Base-by-base conservation (phyloP, 2,888 invertebrate species). In the Hemistola chrysoprasaria region DNA sequence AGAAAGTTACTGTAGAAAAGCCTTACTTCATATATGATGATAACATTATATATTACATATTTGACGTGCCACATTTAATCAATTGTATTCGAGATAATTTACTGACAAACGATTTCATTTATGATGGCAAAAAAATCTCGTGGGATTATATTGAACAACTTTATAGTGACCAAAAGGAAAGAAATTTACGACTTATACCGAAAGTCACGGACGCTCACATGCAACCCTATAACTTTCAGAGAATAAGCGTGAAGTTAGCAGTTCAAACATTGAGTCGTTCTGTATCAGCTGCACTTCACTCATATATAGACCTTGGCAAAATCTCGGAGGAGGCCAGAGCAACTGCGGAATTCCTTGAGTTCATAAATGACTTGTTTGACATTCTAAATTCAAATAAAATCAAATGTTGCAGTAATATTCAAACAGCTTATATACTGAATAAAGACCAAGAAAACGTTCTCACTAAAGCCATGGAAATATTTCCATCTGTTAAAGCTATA, bases 141-240 rank as follows among this genome's bases (percentile, higher is more conserved):
- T 61, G 60, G 58, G 27, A 51, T 16, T 24, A 49, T 33, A 54
- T 59, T 4, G 10, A 43, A 22, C 6, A 7, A 31, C 29, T 58
- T 3, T 56, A 56, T 28, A 6, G 22, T 21, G 11, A 37, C 16
- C 49, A 59, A 40, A 46, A 40, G 8, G 24, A 37, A 8, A 40
- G 22, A 28, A 23, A 42, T 1, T 32, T 50, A 26, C 16, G 29
- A 34, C 25, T 59, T 0, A 52, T 53, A 27, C 56, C 62, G 1
- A 57, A 59, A 37, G 27, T 65, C 7, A 59, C 51, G 0, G 49
- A 53, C 0, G 34, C 33, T 29, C 62, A 60, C 26, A 24, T 59
- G 3, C 8, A 58, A 1, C 58, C 60, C 0, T 50, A 59, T 16
- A 54, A 44, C 8, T 44, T 50, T 22, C 41, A 53, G 30, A 59